These are phyloP conservation scores for Serilophus lunatus DNA, from an alignment of 2,113 vertebrate species.

Conservation along the genomic window DNA sequence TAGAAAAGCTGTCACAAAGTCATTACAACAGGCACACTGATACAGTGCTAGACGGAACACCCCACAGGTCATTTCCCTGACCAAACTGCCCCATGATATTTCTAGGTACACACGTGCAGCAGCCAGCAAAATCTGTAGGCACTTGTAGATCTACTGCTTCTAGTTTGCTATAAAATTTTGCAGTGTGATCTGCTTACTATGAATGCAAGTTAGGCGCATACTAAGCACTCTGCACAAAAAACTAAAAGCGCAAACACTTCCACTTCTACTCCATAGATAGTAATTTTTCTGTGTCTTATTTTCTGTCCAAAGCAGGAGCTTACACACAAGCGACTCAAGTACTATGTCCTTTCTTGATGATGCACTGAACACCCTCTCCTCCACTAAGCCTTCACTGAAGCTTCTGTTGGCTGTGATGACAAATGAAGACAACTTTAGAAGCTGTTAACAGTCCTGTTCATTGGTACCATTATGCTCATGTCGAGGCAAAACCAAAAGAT, in stretches of 20 bases:
- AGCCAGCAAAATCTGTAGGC: background rate
- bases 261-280: background rate
- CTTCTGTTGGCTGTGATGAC: background rate
- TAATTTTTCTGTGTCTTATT: background rate
- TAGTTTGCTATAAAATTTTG: background rate
- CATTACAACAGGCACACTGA: background rate
- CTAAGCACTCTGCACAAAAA: background rate
- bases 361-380: background rate
- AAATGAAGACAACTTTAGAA: background rate
- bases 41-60: background rate
- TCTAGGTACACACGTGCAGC: background rate
- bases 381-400: background rate
- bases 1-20: background rate
- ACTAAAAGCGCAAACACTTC: background rate
- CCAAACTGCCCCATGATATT: accelerated
- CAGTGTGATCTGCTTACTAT: background rate
- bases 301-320: background rate
- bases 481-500: background rate
- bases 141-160: background rate
- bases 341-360: background rate
- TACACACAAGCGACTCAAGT: background rate
- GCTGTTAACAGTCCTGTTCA: background rate
- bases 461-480: background rate
- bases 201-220: background rate
- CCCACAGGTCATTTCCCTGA: background rate